Evolutionary conservation across 2,888 invertebrate species (phyloP).

Genomic region (Orgyia antiqua): DNA sequence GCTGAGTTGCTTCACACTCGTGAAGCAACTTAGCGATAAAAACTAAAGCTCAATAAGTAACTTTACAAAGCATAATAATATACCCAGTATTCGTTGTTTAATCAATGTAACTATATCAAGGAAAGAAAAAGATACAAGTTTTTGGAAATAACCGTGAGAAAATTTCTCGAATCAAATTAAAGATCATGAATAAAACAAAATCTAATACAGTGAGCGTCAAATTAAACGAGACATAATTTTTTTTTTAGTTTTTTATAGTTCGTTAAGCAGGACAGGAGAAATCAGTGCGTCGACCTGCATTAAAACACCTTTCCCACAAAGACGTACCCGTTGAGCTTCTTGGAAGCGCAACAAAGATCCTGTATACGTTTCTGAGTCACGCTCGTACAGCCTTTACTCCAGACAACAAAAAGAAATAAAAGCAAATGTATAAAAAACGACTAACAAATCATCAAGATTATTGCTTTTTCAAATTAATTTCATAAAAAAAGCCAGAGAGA

Average conservation of each 20-base stretch:
- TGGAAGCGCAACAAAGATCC: slow-evolving; percentile 75
- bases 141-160: slow-evolving; percentile 12
- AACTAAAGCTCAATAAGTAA: too few relatives aligned
- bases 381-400: slow-evolving; percentile 47
- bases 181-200: slow-evolving; percentile 23
- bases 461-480: slow-evolving; percentile 1
- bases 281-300: slow-evolving; percentile 67
- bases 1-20: too few relatives aligned
- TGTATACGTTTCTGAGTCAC: slow-evolving; percentile 64
- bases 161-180: neutral
- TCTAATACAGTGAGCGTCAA: slow-evolving; percentile 28
- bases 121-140: too few relatives aligned
- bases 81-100: too few relatives aligned
- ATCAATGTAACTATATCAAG: too few relatives aligned
- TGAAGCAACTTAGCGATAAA: too few relatives aligned
- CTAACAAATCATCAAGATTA: slow-evolving; percentile 9
- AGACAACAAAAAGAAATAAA: slow-evolving; percentile 42
- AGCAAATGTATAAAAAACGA: slow-evolving; percentile 6
- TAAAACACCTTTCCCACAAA: slow-evolving; percentile 70
- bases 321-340: slow-evolving; percentile 61
- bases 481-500: slow-evolving; percentile 1
- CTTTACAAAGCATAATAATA: too few relatives aligned
- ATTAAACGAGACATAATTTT: slow-evolving; percentile 40
- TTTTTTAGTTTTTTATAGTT: slow-evolving; percentile 36
- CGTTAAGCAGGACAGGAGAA: slow-evolving; percentile 54